A percentile compares a stretch with the other conserved stretches of the same genome.
Evolutionary conservation across 2,888 invertebrate genomes (phyloP).

Genomic region (Hofmannophila pseudospretella): DNA sequence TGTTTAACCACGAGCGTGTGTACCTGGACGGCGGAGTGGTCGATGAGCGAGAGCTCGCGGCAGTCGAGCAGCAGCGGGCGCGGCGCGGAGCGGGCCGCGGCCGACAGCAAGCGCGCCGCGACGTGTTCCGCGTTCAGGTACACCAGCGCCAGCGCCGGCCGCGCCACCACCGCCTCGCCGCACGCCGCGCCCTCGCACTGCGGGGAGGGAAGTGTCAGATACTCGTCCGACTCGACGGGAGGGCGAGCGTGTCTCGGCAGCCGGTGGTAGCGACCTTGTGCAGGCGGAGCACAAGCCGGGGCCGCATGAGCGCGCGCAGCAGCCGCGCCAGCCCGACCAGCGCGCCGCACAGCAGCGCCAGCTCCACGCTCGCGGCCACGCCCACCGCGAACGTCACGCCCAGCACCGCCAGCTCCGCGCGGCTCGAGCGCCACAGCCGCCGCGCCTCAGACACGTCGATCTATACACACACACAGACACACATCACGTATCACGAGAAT

Average conservation of each 20-base stretch:
- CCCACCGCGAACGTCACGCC: slow-evolving; percentile 81
- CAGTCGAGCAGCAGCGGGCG: slow-evolving; percentile 80
- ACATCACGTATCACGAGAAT: too few relatives aligned
- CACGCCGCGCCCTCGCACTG: slow-evolving; percentile 13
- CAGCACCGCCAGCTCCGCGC: slow-evolving; percentile 82
- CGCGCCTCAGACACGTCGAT: slow-evolving; percentile 70
- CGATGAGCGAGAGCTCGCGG: slow-evolving; percentile 78
- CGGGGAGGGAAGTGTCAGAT: too few relatives aligned
- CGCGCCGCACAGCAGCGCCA: slow-evolving; percentile 77
- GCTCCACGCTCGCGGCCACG: slow-evolving; percentile 88
- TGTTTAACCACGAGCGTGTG: too few relatives aligned
- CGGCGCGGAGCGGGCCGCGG: slow-evolving; percentile 41
- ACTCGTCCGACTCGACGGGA: too few relatives aligned
- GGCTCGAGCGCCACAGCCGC: slow-evolving; percentile 76
- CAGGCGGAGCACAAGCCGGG: slow-evolving; percentile 52
- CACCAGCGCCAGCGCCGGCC: slow-evolving; percentile 81
- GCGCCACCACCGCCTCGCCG: slow-evolving; percentile 42
- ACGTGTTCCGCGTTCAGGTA: slow-evolving; percentile 85
- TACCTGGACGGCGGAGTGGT: slow-evolving; percentile 60
- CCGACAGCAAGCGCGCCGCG: slow-evolving; percentile 54
- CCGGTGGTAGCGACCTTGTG: too few relatives aligned
- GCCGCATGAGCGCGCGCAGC: slow-evolving; percentile 82
- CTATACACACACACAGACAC: slow-evolving; percentile 31
- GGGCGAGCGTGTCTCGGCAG: too few relatives aligned
- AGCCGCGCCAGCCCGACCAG: slow-evolving; percentile 80